Evolutionary conservation across 2,888 invertebrate species (phyloP).

Genomic region (Emmelina monodactyla): DNA sequence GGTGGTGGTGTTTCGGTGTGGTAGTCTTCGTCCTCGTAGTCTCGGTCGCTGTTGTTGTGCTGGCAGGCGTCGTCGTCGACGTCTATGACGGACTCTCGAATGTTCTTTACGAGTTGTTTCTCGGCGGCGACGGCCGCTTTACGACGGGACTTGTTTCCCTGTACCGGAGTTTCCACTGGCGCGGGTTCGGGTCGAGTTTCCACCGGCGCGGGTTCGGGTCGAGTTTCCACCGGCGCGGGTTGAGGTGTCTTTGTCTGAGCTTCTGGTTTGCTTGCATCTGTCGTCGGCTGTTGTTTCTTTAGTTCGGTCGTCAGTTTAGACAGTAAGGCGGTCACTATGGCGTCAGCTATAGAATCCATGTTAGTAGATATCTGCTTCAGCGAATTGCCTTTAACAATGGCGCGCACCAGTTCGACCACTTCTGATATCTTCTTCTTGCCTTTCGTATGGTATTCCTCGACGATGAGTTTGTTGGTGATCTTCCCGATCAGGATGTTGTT

Average conservation of each 20-base stretch:
- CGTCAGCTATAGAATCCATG: not conserved
- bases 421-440: slow-evolving; percentile 9
- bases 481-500: slow-evolving; percentile 19
- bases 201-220: too few species aligned
- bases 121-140: slow-evolving; percentile 21
- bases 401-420: slow-evolving; percentile 20
- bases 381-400: not conserved
- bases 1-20: not conserved
- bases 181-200: too few species aligned
- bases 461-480: slow-evolving; percentile 29
- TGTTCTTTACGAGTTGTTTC: slow-evolving; percentile 14
- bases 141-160: too few species aligned
- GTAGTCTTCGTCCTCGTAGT: slow-evolving; percentile 3
- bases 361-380: not conserved
- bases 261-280: too few species aligned
- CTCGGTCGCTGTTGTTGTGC: slow-evolving; percentile 10
- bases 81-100: slow-evolving; percentile 11
- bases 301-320: too few species aligned
- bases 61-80: slow-evolving; percentile 17
- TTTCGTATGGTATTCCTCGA: slow-evolving; percentile 24
- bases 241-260: too few species aligned
- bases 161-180: too few species aligned
- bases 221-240: too few species aligned
- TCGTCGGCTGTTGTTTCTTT: too few species aligned
- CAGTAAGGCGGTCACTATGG: not conserved